Evolutionary conservation across 2,888 invertebrate genomes (phyloP).

Genomic region (Dimorphilus gyrociliatus): DNA sequence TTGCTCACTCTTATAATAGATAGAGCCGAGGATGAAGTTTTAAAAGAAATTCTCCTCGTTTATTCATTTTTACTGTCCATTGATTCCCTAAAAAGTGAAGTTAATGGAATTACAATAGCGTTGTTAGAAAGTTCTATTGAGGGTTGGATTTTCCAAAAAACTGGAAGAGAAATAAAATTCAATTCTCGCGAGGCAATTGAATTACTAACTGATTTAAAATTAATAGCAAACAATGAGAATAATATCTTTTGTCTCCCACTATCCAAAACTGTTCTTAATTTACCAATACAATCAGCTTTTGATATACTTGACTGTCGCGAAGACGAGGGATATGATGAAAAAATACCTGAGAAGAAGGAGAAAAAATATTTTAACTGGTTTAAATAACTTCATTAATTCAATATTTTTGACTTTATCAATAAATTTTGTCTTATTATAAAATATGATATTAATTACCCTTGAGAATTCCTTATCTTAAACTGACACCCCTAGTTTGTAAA

Average conservation of each 20-base stretch:
- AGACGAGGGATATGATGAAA: conserved; percentile 32
- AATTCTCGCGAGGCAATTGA: conserved; percentile 20
- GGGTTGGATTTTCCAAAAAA: conserved; percentile 21
- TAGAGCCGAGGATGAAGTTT: conserved; percentile 32
- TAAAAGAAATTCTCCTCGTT: conserved; percentile 29
- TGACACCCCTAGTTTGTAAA: too few relatives aligned
- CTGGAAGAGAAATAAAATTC: conserved; percentile 18
- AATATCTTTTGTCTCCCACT: too few relatives aligned
- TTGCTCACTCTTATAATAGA: conserved; percentile 29
- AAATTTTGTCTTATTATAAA: too few relatives aligned
- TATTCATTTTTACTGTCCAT: conserved; percentile 27
- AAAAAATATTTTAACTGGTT: conserved; percentile 27
- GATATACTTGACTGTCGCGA: too few relatives aligned
- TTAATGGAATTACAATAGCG: conserved; percentile 13
- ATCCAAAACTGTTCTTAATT: too few relatives aligned
- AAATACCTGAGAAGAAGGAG: conserved; percentile 21
- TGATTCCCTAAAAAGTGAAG: conserved; percentile 13
- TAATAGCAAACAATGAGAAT: too few relatives aligned
- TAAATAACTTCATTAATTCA: too few relatives aligned
- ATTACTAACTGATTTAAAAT: conserved; percentile 18
- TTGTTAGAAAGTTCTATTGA: conserved; percentile 19
- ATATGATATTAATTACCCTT: too few relatives aligned
- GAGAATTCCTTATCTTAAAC: too few relatives aligned
- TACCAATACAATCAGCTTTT: too few relatives aligned
- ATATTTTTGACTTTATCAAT: too few relatives aligned